Conservation (phyloP, 1,140 invertebrate genomes). For the Drosophila murphyi region DNA sequence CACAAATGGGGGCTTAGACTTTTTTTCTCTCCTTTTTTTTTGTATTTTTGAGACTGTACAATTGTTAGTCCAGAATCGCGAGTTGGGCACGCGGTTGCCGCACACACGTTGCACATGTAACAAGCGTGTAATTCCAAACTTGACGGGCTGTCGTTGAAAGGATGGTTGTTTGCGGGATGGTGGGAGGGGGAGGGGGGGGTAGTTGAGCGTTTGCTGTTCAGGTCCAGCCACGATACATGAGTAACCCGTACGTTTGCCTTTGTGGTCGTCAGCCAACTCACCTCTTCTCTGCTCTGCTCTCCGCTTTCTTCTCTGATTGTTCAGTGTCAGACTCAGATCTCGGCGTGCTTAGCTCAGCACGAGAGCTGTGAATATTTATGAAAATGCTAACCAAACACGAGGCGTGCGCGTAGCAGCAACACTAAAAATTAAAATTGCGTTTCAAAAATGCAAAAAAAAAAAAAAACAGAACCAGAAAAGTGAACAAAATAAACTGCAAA, state of each 20-base stretch:
- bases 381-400: slow-evolving; percentile 55
- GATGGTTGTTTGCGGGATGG: background rate
- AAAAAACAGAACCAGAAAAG: too few species aligned
- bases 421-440: slow-evolving; percentile 46
- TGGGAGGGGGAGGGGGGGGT: background rate
- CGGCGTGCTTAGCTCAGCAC: background rate
- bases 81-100: slow-evolving; percentile 47
- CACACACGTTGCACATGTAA: slow-evolving; percentile 69
- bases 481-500: background rate
- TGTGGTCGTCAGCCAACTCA: slow-evolving; percentile 5
- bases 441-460: background rate
- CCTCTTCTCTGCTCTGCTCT: too few species aligned
- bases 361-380: slow-evolving; percentile 50
- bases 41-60: slow-evolving; percentile 21
- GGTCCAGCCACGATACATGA: slow-evolving; percentile 46
- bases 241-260: slow-evolving; percentile 28
- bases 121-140: slow-evolving; percentile 67
- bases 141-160: background rate
- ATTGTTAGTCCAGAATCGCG: slow-evolving; percentile 50
- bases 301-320: too few species aligned
- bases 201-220: background rate
- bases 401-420: slow-evolving; percentile 34
- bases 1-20: slow-evolving; percentile 8
- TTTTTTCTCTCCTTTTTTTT: background rate
- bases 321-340: slow-evolving; percentile 16